Conservation (phyloP, 2,113 vertebrate species). For the Empidonax alnorum region DNA sequence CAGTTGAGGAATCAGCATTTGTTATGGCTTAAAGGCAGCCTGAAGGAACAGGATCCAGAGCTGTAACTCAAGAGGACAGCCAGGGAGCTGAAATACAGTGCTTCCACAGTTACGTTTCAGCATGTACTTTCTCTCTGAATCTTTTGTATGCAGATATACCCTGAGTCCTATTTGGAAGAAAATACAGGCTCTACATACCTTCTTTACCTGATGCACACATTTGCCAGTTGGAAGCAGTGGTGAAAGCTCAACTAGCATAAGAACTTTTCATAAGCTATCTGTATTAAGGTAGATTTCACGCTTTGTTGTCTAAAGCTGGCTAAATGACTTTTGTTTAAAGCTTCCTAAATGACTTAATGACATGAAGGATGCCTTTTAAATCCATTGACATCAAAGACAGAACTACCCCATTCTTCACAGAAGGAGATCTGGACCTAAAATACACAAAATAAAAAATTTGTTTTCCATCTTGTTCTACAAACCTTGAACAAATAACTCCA, state of each 20-base stretch:
- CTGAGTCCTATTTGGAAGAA: neutral
- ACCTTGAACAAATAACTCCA: slow-evolving; percentile 73
- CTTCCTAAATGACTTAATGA: neutral
- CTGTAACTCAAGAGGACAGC: neutral
- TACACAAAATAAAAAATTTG: neutral
- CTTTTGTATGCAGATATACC: neutral
- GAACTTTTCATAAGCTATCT: neutral
- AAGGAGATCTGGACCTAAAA: neutral
- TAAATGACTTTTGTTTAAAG: neutral
- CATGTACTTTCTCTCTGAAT: neutral
- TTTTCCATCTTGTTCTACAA: neutral
- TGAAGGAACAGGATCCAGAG: neutral
- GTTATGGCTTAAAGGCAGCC: neutral
- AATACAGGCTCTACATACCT: neutral
- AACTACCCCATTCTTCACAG: neutral
- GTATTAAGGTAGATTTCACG: neutral
- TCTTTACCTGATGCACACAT: neutral
- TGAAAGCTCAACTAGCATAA: neutral
- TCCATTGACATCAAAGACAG: neutral
- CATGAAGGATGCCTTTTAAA: neutral
- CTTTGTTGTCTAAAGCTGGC: neutral
- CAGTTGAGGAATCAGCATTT: neutral
- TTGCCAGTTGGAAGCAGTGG: neutral
- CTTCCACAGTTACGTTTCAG: neutral
- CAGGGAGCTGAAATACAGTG: neutral